A percentile compares a stretch with the other conserved stretches of the same genome.
phyloP scores from a whole-genome alignment of 2,113 vertebrate species.

The Tragelaphus scriptus region DNA sequence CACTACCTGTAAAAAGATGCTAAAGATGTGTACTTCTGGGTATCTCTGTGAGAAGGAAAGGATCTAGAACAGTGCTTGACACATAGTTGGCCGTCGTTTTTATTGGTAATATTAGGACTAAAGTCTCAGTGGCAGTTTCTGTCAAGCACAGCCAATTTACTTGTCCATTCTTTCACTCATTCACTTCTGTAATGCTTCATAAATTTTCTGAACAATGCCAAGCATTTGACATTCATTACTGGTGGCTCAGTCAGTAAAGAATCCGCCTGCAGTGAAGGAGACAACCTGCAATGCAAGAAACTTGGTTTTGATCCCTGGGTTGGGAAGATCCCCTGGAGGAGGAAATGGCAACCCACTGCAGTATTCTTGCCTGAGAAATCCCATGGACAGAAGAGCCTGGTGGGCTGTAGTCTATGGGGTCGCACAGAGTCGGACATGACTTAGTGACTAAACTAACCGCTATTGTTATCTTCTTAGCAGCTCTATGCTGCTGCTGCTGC shows the following conservation, averaged over 20 bases:
- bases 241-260: neutral
- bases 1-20: neutral
- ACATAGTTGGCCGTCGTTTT: neutral
- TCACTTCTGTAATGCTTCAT: neutral
- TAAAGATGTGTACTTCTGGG: neutral
- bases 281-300: neutral
- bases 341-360: neutral
- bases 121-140: neutral
- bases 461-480: neutral
- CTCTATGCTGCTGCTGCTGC: neutral
- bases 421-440: neutral
- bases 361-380: neutral
- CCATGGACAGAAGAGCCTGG: neutral
- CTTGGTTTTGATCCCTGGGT: neutral
- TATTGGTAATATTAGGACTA: neutral
- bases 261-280: neutral
- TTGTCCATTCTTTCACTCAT: neutral
- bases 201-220: neutral
- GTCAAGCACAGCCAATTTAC: neutral
- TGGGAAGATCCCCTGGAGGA: neutral
- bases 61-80: neutral
- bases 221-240: neutral
- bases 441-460: neutral
- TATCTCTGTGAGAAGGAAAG: neutral
- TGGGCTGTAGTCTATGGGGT: neutral